Percentiles rank a stretch among this genome's conserved stretches.
Evolutionary conservation across 2,797 vertebrate genomes (phyloP).

Genomic region (Notoglanidium macrostoma): DNA sequence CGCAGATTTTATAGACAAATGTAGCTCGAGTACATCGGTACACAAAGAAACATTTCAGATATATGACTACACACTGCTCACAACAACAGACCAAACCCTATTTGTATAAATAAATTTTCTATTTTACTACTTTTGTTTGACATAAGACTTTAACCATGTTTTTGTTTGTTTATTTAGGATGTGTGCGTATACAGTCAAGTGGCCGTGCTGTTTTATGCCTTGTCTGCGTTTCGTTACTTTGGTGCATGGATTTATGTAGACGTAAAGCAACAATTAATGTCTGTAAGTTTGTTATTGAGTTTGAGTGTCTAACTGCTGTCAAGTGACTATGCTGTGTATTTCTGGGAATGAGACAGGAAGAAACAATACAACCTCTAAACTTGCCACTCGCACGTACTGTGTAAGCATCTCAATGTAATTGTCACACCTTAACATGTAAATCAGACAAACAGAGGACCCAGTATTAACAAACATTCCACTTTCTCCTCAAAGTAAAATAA

Average conservation of each 20-base stretch:
- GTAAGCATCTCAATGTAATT: background rate
- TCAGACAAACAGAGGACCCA: background rate
- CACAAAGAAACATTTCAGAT: slow-evolving; percentile 70
- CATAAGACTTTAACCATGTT: slow-evolving; percentile 81
- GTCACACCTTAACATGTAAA: background rate
- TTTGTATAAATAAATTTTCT: slow-evolving; percentile 98
- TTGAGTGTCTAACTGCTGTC: slow-evolving; percentile 9
- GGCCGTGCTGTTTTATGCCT: slow-evolving; percentile 65
- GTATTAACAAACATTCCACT: slow-evolving; percentile 7
- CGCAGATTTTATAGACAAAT: slow-evolving; percentile 50
- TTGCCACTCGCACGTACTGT: background rate
- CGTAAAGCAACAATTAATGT: slow-evolving; percentile 1
- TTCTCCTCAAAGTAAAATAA: background rate
- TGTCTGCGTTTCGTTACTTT: slow-evolving; percentile 32
- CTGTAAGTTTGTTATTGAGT: background rate
- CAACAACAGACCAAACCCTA: slow-evolving; percentile 91
- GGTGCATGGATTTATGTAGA: slow-evolving; percentile 27
- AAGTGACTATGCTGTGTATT: slow-evolving; percentile 1
- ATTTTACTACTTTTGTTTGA: slow-evolving; percentile 96
- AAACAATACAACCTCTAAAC: slow-evolving; percentile 13
- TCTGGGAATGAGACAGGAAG: slow-evolving; percentile 1
- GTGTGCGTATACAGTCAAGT: slow-evolving; percentile 57
- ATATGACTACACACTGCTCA: slow-evolving; percentile 84
- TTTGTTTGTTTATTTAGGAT: slow-evolving; percentile 76
- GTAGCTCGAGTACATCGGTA: slow-evolving; percentile 48